These are phyloP conservation scores for Apotomis turbidana DNA, from an alignment of 2,888 invertebrate genomes.

Conservation along the genomic window DNA sequence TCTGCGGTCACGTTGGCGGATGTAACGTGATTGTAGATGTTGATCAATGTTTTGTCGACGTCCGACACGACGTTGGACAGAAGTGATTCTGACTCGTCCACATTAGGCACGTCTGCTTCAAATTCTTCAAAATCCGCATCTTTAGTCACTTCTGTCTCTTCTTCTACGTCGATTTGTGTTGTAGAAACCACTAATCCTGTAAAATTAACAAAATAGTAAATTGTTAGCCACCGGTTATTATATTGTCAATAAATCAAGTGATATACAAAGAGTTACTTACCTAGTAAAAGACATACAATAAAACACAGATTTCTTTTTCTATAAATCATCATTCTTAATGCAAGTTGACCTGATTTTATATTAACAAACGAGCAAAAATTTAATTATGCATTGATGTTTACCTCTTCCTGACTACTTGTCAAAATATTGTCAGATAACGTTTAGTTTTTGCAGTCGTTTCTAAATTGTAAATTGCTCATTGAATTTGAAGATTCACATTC, in stretches of 20 bases:
- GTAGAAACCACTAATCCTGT: constrained; percentile 57
- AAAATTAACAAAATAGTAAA: constrained; percentile 40
- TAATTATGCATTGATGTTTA: constrained; percentile 16
- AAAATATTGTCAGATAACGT: constrained; percentile 14
- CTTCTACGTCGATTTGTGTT: constrained; percentile 70
- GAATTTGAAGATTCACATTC: no score
- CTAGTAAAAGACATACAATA: constrained; percentile 27
- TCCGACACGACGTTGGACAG: constrained; percentile 76
- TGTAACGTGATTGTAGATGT: constrained; percentile 74
- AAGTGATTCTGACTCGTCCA: constrained; percentile 76
- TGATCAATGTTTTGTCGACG: constrained; percentile 76
- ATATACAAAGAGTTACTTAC: constrained; percentile 6
- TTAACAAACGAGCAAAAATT: constrained; percentile 1
- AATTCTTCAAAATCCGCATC: constrained; percentile 51
- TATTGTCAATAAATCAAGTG: not conserved
- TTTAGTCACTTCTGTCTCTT: constrained; percentile 55
- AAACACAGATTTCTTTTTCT: constrained; percentile 9
- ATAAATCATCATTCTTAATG: constrained; percentile 9
- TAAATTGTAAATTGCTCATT: not conserved
- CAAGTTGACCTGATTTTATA: not conserved
- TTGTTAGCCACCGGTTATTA: constrained; percentile 7
- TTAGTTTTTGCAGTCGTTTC: not conserved
- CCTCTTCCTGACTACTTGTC: not conserved
- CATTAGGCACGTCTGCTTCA: constrained; percentile 69
- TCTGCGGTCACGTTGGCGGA: constrained; percentile 72